These are phyloP conservation scores for Prietella phreatophila DNA, from an alignment of 2,113 vertebrate species.

Conservation along the genomic window DNA sequence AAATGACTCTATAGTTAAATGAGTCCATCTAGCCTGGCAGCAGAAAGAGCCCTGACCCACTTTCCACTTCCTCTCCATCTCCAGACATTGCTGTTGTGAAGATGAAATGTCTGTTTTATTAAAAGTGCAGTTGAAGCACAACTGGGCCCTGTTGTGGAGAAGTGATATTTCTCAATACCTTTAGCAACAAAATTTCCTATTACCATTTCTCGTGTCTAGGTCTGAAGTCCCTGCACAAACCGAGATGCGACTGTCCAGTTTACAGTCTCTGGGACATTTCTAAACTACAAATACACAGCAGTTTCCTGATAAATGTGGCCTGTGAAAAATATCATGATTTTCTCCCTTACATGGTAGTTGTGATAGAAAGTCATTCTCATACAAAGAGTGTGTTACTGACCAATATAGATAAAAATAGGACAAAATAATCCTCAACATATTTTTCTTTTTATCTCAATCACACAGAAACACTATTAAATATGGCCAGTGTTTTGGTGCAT, in stretches of 20 bases:
- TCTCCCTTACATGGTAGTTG: neutral
- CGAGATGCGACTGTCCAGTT: neutral
- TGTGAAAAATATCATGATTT: neutral
- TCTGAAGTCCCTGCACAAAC: neutral
- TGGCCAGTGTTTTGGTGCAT: too few relatives aligned
- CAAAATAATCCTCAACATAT: neutral
- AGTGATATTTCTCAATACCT: slow-evolving; percentile 59
- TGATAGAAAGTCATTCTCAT: neutral
- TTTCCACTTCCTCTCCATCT: slow-evolving; percentile 69
- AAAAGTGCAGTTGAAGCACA: slow-evolving; percentile 81
- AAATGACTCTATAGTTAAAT: slow-evolving; percentile 67
- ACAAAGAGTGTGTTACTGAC: neutral
- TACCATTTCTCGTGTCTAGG: neutral
- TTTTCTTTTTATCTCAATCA: neutral
- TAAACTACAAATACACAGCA: neutral
- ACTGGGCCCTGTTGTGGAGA: slow-evolving; percentile 74
- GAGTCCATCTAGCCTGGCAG: slow-evolving; percentile 73
- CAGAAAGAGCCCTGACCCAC: slow-evolving; percentile 68
- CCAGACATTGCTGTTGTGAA: slow-evolving; percentile 84
- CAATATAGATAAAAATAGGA: neutral
- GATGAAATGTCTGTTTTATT: slow-evolving; percentile 85
- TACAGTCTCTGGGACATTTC: neutral
- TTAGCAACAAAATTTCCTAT: neutral
- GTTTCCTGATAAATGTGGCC: neutral
- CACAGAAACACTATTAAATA: neutral